Percentiles rank a stretch among this genome's conserved stretches.
phyloP scores from a whole-genome alignment of 2,797 vertebrate genomes.

The Dromococcyx pavoninus region DNA sequence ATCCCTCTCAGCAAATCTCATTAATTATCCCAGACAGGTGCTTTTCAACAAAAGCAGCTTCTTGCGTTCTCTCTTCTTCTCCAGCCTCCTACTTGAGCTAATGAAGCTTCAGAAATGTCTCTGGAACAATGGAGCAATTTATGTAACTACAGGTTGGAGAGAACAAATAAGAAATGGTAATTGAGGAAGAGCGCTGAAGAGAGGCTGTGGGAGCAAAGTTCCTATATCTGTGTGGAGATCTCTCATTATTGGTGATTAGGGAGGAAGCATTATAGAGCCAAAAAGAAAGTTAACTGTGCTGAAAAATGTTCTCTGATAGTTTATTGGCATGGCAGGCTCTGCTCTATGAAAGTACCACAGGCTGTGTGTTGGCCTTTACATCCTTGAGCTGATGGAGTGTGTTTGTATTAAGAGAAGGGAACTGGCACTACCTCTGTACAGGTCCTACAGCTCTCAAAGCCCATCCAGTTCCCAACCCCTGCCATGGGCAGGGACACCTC shows the following conservation, averaged over 20 bases:
- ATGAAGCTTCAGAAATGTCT: conserved; percentile 18
- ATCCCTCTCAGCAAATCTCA: background rate
- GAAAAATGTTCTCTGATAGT: background rate
- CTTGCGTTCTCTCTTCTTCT: background rate
- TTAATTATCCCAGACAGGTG: conserved; percentile 53
- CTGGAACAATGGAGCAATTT: conserved; percentile 57
- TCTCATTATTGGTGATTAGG: conserved; percentile 32
- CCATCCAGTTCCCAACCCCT: no score
- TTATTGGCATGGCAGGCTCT: background rate
- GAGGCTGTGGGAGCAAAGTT: background rate
- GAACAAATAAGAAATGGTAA: conserved; percentile 7
- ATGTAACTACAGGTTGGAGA: conserved; percentile 31
- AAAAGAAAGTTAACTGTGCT: background rate
- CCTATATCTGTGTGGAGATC: background rate
- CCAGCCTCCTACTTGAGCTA: conserved; percentile 9
- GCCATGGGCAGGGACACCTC: no score
- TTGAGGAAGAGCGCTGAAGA: background rate
- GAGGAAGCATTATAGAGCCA: conserved; percentile 9
- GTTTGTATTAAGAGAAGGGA: background rate
- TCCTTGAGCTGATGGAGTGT: background rate
- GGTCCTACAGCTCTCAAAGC: no score
- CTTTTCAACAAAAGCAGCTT: conserved; percentile 41
- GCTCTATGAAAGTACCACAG: background rate
- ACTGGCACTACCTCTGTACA: background rate
- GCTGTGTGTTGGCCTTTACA: background rate